phyloP scores from a whole-genome alignment of 2,113 vertebrate species.

The Peromyscus maniculatus region DNA sequence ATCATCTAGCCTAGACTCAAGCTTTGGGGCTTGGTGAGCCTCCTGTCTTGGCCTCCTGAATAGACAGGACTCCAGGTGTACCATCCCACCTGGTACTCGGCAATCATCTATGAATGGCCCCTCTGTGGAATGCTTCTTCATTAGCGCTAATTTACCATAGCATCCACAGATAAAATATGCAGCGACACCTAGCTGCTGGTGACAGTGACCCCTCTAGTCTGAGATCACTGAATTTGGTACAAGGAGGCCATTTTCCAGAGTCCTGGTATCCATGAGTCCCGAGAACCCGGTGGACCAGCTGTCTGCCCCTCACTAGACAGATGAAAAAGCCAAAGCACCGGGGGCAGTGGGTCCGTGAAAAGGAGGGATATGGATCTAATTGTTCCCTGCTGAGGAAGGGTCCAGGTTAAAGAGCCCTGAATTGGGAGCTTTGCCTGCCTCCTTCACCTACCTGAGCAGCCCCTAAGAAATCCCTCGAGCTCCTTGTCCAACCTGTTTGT shows the following conservation, averaged over 20 bases:
- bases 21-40: neutral
- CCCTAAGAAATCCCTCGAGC: neutral
- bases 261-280: neutral
- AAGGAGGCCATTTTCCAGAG: neutral
- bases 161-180: rapidly evolving
- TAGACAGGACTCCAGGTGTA: neutral
- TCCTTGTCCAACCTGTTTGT: neutral
- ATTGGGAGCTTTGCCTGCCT: neutral
- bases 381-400: neutral
- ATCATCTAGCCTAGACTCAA: neutral
- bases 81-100: too few species aligned
- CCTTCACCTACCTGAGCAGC: too few species aligned
- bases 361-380: neutral
- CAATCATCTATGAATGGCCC: neutral
- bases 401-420: neutral
- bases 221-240: neutral
- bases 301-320: neutral
- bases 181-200: rapidly evolving
- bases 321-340: neutral
- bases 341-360: neutral
- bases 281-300: neutral
- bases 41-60: neutral
- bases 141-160: rapidly evolving
- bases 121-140: neutral
- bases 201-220: neutral